A percentile compares a stretch with the other conserved stretches of the same genome.
Evolutionary conservation across 2,888 invertebrate species (phyloP).

Genomic region (Parapristionchus giblindavisi): DNA sequence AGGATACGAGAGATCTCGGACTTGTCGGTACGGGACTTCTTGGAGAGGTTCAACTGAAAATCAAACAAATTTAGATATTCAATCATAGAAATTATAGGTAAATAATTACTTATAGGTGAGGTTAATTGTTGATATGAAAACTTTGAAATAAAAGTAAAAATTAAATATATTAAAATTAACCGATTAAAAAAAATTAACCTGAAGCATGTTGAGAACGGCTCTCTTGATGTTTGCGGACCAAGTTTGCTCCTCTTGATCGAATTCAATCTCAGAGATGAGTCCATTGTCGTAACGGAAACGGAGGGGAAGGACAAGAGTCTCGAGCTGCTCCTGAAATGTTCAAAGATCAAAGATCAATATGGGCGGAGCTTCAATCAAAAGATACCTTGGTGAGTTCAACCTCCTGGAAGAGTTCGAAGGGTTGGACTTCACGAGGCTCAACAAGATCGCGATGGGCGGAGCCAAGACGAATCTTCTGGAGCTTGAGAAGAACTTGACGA

Average conservation of each 20-base stretch:
- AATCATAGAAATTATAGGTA: not conserved
- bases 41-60: conserved; percentile 32
- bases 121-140: not conserved
- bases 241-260: conserved; percentile 53
- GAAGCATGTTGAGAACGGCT: conserved; percentile 63
- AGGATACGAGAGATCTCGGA: conserved; percentile 27
- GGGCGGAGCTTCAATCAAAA: not conserved
- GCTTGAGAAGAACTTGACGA: conserved; percentile 47
- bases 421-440: conserved; percentile 33
- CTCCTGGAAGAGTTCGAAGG: conserved; percentile 36
- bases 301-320: conserved; percentile 54
- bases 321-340: conserved; percentile 44
- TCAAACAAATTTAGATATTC: not conserved
- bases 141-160: no score
- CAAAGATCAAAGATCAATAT: not conserved
- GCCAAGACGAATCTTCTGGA: conserved; percentile 47
- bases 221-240: conserved; percentile 67
- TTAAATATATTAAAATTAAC: no score
- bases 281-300: conserved; percentile 59
- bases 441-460: conserved; percentile 46
- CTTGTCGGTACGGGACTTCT: conserved; percentile 37
- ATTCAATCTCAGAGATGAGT: conserved; percentile 58
- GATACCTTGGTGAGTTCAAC: conserved; percentile 19
- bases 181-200: conserved; percentile 44
- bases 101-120: not conserved